Evolutionary conservation across 2,113 vertebrate species (phyloP), one percentile per base, ranked within the genome.

Genomic region (Rana temporaria): DNA sequence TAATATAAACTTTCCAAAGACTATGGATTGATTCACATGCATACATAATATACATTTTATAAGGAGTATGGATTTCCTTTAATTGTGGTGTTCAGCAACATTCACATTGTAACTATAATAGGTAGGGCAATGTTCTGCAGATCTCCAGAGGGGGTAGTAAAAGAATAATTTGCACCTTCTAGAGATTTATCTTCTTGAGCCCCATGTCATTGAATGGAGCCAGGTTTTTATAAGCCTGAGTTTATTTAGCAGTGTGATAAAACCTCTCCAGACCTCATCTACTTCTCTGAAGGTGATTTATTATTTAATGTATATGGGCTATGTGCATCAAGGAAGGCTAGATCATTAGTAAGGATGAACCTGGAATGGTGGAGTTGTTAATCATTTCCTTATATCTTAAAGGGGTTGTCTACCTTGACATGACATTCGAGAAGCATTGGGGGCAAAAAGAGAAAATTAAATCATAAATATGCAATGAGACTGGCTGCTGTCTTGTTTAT

Each of bases 161-260:
- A 60, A 60, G 19, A 60, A 73, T 26, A 30, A 59, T 59, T 30
- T 55, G 71, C 24, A 7, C 30, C 71, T 57, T 19, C 55, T 56
- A 11, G n/a, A 59, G 71, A 74, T 60, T 74, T 59, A 59, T 60
- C 71, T 38, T 12, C 34, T 0, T 4, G 24, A 59, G 32, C 38
- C n/a, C 55, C 30, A 20, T 20, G 55, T 30, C 55, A 71, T 53
- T 71, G 48, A 52, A n/a, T 69, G 67, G 16, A 32, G 69, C 56
- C 16, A 30, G 57, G 4, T 20, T 59, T 59, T 55, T 34, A 63
- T 59, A 22, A 26, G 19, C 24, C 19, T 38, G 18, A 59, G 26
- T 74, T 74, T 74, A 74, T 74, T 74, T 59, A 30, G 22, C 22
- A 32, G 53, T 57, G 70, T 57, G 70, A 57, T 57, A 73, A 69